phyloP scores from a whole-genome alignment of 1,140 invertebrate species.

The Drosophila ironensis region DNA sequence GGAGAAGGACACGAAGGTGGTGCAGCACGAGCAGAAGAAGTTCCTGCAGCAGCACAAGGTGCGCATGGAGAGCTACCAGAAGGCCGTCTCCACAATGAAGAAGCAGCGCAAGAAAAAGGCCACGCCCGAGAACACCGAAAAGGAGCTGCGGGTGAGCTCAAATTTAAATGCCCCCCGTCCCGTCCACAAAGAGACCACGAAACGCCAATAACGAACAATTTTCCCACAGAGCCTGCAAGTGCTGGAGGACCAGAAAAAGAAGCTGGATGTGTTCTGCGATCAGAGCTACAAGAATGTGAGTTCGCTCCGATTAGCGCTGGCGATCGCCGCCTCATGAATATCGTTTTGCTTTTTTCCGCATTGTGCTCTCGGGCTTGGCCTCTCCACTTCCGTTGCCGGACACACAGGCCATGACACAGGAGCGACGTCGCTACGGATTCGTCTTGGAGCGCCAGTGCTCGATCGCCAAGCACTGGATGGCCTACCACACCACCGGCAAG shows the following conservation, averaged over 20 bases:
- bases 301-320: conserved; percentile 51
- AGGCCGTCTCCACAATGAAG: conserved; percentile 93
- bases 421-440: conserved; percentile 95
- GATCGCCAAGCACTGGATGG: conserved; percentile 94
- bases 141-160: conserved; percentile 90
- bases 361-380: neutral
- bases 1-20: conserved; percentile 96
- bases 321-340: neutral
- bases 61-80: conserved; percentile 93
- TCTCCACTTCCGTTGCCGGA: conserved; percentile 17
- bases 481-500: conserved; percentile 91
- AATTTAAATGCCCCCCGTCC: neutral
- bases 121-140: conserved; percentile 90
- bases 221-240: conserved; percentile 91
- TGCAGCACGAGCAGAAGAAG: conserved; percentile 95
- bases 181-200: neutral
- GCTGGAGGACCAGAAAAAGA: conserved; percentile 94
- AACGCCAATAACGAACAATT: neutral
- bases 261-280: conserved; percentile 94
- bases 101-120: conserved; percentile 94
- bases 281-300: conserved; percentile 95
- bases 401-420: conserved; percentile 94
- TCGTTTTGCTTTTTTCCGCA: neutral
- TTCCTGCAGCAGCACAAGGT: conserved; percentile 95
- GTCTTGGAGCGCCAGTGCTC: conserved; percentile 95